Evolutionary conservation across 64 coral and sea anemone genomes (phyloP).

Genomic region (Trachythela sp.): DNA sequence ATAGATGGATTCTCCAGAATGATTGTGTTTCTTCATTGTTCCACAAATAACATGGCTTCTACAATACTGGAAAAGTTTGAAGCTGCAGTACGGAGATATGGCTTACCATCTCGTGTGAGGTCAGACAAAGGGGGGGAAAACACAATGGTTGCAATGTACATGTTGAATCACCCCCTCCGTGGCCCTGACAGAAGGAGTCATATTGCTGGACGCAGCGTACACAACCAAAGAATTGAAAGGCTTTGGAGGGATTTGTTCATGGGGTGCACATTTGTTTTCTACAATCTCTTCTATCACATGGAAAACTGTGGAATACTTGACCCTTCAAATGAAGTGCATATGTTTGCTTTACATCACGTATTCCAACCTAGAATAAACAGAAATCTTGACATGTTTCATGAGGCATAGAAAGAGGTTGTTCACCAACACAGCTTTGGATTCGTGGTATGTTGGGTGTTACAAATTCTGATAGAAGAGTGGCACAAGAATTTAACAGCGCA

Average conservation of each 20-base stretch:
- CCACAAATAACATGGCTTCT: constrained; percentile 50
- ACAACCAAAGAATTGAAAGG: constrained; percentile 42
- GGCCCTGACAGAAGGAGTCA: constrained; percentile 45
- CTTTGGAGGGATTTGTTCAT: constrained; percentile 57
- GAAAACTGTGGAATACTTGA: constrained; percentile 54
- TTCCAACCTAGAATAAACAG: constrained; percentile 47
- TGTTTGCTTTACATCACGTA: constrained; percentile 48
- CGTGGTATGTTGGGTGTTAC: constrained; percentile 43
- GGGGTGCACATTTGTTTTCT: constrained; percentile 49
- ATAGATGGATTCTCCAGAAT: constrained; percentile 46
- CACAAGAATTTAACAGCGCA: constrained; percentile 21
- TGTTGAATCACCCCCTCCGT: constrained; percentile 54
- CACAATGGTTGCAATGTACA: constrained; percentile 47
- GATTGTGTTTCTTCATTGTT: constrained; percentile 57
- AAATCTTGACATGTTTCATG: constrained; percentile 50
- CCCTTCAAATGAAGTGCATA: no score
- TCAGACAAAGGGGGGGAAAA: constrained; percentile 59
- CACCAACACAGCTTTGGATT: constrained; percentile 60
- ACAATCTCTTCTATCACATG: constrained; percentile 46
- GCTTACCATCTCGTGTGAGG: constrained; percentile 47
- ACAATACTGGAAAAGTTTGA: constrained; percentile 42
- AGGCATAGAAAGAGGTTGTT: constrained; percentile 48
- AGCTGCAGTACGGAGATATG: constrained; percentile 11
- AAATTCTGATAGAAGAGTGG: constrained; percentile 43
- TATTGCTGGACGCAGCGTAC: constrained; percentile 49